Conservation (phyloP, 35 echinoderm and acorn worm species). For the Patiria miniata region DNA sequence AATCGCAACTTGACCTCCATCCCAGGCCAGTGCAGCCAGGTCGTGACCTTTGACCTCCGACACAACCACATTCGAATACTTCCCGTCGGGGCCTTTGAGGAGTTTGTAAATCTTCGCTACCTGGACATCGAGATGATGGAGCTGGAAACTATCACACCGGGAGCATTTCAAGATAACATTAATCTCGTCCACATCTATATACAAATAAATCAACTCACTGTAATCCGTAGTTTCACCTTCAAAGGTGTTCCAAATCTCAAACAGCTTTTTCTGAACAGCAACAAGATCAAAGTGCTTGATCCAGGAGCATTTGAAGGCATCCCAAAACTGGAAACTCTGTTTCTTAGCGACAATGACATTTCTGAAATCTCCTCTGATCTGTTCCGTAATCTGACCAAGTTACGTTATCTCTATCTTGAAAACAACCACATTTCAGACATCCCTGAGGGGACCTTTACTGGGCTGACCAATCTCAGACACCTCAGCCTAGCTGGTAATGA, state of each 20-base stretch:
- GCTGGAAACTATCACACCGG: background rate
- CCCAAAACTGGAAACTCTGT: background rate
- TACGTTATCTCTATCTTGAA: background rate
- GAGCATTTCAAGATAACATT: background rate
- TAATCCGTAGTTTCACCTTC: background rate
- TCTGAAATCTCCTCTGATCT: background rate
- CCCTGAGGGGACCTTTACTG: background rate
- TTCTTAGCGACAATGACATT: conserved; percentile 2
- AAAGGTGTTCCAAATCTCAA: background rate
- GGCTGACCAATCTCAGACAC: background rate
- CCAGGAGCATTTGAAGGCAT: background rate
- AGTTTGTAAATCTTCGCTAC: background rate
- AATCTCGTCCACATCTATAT: background rate
- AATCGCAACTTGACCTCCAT: background rate
- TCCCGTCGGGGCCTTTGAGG: background rate
- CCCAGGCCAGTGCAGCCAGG: background rate
- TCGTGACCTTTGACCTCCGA: background rate
- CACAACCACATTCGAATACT: background rate
- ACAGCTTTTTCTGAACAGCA: conserved; percentile 15
- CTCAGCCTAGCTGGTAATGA: background rate
- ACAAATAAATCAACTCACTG: background rate
- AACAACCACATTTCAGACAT: background rate
- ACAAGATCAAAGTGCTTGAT: background rate
- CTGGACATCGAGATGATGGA: background rate
- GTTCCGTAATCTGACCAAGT: conserved; percentile 1